phyloP scores from a whole-genome alignment of 37 sponge, comb jelly and placozoan genomes.

The Halisarca cf. caerulea region DNA sequence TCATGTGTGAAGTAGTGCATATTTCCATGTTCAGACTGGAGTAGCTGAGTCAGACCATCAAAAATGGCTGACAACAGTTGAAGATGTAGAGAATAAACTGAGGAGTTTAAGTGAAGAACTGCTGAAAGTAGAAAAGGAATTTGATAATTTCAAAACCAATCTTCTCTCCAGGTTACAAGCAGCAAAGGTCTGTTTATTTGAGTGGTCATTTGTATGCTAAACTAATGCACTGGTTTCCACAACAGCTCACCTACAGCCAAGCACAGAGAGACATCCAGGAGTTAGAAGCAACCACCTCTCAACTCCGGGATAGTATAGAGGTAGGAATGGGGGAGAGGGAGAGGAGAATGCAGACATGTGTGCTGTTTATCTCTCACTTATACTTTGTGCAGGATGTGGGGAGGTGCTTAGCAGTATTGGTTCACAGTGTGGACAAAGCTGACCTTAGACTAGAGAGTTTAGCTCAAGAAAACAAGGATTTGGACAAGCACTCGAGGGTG shows the following conservation, averaged over 20 bases:
- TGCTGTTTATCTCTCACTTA: background rate
- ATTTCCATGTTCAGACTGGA: background rate
- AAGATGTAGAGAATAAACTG: background rate
- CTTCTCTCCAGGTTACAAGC: background rate
- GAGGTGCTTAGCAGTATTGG: background rate
- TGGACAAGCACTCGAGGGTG: too few relatives aligned
- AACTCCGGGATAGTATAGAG: too few relatives aligned
- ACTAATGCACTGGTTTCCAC: too few relatives aligned
- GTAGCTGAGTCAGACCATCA: background rate
- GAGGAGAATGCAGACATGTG: too few relatives aligned
- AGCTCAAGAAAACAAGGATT: too few relatives aligned
- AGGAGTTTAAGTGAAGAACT: background rate
- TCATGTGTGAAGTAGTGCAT: background rate
- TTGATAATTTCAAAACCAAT: background rate
- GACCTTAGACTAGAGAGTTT: too few relatives aligned
- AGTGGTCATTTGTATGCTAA: too few relatives aligned
- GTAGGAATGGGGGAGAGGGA: too few relatives aligned
- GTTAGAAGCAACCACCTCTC: too few relatives aligned
- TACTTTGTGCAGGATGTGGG: background rate
- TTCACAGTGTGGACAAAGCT: background rate
- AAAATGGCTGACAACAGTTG: background rate
- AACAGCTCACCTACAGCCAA: too few relatives aligned
- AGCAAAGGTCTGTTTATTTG: background rate
- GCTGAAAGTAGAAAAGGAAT: background rate
- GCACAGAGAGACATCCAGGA: too few relatives aligned